These are phyloP conservation scores for Ceratina calcarata DNA, from an alignment of 1,140 invertebrate species.

Conservation along the genomic window DNA sequence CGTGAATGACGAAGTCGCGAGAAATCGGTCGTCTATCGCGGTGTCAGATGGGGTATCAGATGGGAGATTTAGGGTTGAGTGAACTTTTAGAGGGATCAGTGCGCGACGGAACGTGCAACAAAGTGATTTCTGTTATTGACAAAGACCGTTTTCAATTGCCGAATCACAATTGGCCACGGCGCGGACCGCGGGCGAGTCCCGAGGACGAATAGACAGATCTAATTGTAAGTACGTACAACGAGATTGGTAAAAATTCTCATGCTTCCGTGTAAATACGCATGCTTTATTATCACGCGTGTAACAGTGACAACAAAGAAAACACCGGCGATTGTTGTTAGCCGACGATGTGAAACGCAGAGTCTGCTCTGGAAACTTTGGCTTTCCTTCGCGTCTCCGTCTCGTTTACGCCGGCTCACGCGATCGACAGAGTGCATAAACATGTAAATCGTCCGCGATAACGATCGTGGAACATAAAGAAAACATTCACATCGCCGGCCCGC, in stretches of 20 bases:
- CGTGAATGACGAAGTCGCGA: neutral
- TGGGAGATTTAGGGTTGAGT: neutral
- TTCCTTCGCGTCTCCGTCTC: neutral
- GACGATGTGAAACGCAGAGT: slow-evolving; percentile 36
- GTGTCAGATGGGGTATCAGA: no score
- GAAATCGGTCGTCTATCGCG: no score
- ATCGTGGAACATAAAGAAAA: neutral
- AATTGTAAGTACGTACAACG: neutral
- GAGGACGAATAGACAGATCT: neutral
- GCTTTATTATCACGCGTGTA: slow-evolving; percentile 50
- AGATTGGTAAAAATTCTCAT: slow-evolving; percentile 54
- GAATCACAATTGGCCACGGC: no score
- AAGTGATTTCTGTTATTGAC: slow-evolving; percentile 6
- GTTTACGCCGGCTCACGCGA: neutral
- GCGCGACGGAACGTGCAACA: neutral
- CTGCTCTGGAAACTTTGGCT: neutral
- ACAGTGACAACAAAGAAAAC: slow-evolving; percentile 39
- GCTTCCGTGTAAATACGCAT: slow-evolving; percentile 46
- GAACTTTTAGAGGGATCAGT: neutral
- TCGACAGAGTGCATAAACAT: neutral
- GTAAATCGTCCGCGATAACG: slow-evolving; percentile 2
- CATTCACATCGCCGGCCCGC: slow-evolving; percentile 3
- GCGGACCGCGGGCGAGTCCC: no score
- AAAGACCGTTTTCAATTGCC: no score
- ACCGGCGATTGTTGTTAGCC: slow-evolving; percentile 33